These are phyloP conservation scores for Lasioglossum oenotherae DNA, from an alignment of 2,888 invertebrate genomes.

Conservation along the genomic window DNA sequence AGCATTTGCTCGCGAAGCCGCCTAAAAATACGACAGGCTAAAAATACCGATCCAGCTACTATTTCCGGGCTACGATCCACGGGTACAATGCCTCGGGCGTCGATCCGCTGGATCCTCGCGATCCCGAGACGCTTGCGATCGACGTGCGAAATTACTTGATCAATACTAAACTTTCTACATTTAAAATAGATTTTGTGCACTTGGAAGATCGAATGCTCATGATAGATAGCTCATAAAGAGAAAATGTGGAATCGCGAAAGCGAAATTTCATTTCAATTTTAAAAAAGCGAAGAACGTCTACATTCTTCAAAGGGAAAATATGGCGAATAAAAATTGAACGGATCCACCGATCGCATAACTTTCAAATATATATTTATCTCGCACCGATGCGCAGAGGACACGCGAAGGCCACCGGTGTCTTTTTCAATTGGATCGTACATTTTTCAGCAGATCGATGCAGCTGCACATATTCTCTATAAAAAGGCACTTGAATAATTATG, in stretches of 20 bases:
- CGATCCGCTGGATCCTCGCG: neutral
- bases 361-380: neutral
- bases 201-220: neutral
- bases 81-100: neutral
- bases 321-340: neutral
- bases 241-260: too few species aligned
- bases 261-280: neutral
- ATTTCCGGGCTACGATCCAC: neutral
- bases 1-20: constrained; percentile 7
- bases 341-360: neutral
- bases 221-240: neutral
- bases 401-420: neutral
- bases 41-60: constrained; percentile 13
- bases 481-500: neutral
- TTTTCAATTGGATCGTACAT: neutral
- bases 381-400: neutral
- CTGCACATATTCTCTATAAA: neutral
- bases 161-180: neutral
- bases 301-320: neutral
- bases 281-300: neutral
- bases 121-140: neutral
- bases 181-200: neutral
- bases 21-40: constrained; percentile 11
- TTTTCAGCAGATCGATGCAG: neutral
- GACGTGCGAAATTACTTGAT: neutral